Evolutionary conservation across 2,113 vertebrate species (phyloP).

Genomic region (Panurus biarmicus): DNA sequence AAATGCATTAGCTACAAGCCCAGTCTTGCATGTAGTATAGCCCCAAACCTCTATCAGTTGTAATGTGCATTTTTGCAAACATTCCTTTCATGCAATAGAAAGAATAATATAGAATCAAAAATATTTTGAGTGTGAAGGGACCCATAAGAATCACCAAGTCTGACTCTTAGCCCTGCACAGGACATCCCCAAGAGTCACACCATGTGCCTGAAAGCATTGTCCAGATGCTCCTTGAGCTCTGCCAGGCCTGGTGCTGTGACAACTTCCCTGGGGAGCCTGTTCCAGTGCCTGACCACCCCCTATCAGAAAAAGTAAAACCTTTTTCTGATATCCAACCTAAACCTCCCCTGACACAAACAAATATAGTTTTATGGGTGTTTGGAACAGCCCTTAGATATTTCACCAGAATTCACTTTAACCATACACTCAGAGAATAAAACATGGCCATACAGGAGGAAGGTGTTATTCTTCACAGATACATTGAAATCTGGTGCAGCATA

Average conservation of each 20-base stretch:
- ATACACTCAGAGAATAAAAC: not conserved
- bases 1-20: not conserved
- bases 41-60: not conserved
- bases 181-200: not conserved
- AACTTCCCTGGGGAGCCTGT: not conserved
- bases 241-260: accelerated
- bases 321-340: not conserved
- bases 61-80: not conserved
- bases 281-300: accelerated
- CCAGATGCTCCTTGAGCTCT: not conserved
- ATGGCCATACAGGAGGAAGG: not conserved
- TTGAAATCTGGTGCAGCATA: not conserved
- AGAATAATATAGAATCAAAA: not conserved
- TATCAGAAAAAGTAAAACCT: too few species aligned
- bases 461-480: not conserved
- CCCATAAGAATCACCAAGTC: not conserved
- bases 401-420: not conserved
- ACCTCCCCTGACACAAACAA: not conserved
- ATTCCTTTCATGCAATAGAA: not conserved
- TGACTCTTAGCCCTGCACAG: not conserved
- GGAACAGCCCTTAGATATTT: not conserved
- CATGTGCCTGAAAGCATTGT: accelerated
- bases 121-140: not conserved
- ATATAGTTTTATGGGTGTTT: not conserved
- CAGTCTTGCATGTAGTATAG: not conserved